Conservation (phyloP, 2,113 vertebrate genomes). For the Eurystomus gularis region DNA sequence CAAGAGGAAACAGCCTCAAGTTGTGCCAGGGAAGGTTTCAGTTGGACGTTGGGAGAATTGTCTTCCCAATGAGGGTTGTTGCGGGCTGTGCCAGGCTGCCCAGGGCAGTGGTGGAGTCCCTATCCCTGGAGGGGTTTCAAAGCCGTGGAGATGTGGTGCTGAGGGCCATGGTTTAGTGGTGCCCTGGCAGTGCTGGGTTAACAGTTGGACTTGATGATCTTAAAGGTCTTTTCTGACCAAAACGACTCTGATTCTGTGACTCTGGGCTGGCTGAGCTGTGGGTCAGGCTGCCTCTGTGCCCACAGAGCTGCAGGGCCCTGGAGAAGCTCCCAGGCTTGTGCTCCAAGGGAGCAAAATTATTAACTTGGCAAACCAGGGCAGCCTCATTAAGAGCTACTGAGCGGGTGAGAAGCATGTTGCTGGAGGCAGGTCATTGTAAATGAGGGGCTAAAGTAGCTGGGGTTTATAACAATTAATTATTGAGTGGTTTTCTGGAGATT, state of each 20-base stretch:
- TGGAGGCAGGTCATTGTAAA: conserved; percentile 8
- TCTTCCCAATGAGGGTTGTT: not conserved
- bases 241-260: not conserved
- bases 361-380: not conserved
- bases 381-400: not conserved
- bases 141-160: not conserved
- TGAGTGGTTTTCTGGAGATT: conserved; percentile 16
- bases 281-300: not conserved
- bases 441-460: conserved; percentile 13
- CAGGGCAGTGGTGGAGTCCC: not conserved
- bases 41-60: not conserved
- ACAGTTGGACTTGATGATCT: not conserved
- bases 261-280: not conserved
- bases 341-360: not conserved
- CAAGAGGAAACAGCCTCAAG: not conserved
- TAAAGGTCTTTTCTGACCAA: not conserved
- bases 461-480: conserved; percentile 32
- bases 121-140: not conserved
- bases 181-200: not conserved
- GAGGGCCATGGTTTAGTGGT: not conserved
- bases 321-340: not conserved
- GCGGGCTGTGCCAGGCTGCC: not conserved
- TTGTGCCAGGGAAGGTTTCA: not conserved
- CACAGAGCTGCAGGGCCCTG: not conserved
- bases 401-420: not conserved